Evolutionary conservation across 2,797 vertebrate species (phyloP).

Genomic region (Oreochromis grahami): DNA sequence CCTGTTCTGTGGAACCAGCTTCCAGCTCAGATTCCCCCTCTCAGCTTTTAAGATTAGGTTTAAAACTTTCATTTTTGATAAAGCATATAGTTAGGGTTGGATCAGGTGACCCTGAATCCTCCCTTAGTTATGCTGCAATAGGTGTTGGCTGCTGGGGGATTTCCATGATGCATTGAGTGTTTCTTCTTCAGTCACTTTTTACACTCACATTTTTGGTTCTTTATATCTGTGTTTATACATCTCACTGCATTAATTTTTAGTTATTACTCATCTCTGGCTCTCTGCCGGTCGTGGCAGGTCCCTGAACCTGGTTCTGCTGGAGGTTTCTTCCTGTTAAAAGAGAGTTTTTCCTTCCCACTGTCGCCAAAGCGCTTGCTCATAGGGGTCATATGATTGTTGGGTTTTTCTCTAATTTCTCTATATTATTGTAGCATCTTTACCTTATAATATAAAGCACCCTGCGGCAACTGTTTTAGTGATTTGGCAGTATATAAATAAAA

Average conservation of each 20-base stretch:
- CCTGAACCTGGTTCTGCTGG: not conserved
- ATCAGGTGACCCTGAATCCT: not conserved
- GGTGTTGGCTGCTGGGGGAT: not conserved
- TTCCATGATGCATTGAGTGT: not conserved
- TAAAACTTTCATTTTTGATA: not conserved
- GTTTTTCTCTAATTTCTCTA: not conserved
- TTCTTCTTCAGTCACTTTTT: not conserved
- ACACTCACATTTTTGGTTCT: not conserved
- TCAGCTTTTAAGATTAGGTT: not conserved
- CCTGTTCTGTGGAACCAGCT: not conserved
- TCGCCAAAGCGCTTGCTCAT: not conserved
- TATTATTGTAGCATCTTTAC: not conserved
- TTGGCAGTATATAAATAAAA: not conserved
- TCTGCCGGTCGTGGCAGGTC: not conserved
- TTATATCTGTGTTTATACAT: not conserved
- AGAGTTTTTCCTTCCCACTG: not conserved
- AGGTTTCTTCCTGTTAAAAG: not conserved
- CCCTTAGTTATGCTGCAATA: too few relatives aligned
- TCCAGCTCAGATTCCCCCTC: not conserved
- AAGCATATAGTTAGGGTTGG: not conserved
- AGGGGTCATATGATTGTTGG: not conserved
- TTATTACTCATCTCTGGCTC: not conserved
- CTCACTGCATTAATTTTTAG: not conserved
- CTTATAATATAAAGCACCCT: not conserved
- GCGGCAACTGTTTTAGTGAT: not conserved